Conservation (phyloP, 2,888 invertebrate species). For the Drosophila recens region DNA sequence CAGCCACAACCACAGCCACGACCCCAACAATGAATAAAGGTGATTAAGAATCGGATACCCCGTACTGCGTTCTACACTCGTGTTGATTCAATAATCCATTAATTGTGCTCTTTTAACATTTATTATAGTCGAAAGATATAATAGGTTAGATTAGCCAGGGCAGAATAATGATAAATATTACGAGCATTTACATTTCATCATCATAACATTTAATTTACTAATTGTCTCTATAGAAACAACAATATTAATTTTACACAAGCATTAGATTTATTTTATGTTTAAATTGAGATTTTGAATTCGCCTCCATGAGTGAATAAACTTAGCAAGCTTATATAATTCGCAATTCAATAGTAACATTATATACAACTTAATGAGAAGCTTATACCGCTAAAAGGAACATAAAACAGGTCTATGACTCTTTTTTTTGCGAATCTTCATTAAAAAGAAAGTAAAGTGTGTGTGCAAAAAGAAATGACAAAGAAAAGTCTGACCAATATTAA, state of each 20-base stretch:
- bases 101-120: neutral
- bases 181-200: too few species aligned
- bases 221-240: too few species aligned
- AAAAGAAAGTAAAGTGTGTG: slow-evolving; percentile 15
- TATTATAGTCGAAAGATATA: neutral
- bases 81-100: slow-evolving; percentile 19
- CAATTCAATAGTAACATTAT: neutral
- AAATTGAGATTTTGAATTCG: neutral
- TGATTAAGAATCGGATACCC: slow-evolving; percentile 34
- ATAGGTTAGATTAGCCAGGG: neutral
- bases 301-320: neutral
- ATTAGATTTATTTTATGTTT: too few species aligned
- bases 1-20: slow-evolving; percentile 10
- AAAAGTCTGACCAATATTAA: slow-evolving; percentile 26
- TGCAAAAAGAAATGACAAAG: slow-evolving; percentile 8
- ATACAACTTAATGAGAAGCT: slow-evolving; percentile 9
- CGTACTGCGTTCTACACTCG: neutral
- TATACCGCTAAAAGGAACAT: neutral
- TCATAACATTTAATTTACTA: too few species aligned
- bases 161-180: too few species aligned
- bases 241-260: too few species aligned
- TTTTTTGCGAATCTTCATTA: slow-evolving; percentile 1
- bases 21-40: slow-evolving; percentile 16
- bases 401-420: slow-evolving; percentile 2
- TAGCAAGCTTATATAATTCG: neutral